Base-by-base conservation (phyloP, 2,797 vertebrate genomes). In the Agapornis canus region DNA sequence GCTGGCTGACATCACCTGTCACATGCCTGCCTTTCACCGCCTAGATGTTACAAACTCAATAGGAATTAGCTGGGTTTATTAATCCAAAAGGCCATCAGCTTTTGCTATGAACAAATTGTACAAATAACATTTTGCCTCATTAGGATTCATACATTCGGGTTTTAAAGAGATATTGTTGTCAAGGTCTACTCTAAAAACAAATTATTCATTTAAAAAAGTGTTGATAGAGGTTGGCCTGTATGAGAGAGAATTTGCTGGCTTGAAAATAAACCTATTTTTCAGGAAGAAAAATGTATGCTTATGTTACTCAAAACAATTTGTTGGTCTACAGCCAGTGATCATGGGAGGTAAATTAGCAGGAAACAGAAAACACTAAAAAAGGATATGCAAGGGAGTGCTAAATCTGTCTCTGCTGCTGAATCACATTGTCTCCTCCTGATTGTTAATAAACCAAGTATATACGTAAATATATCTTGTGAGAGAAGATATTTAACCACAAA, bases 341-440 rank as follows among this genome's bases (percentile, higher is more conserved):
- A 6, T 77, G 93, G 92, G 93, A 95, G 94, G 95, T 81, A 96
- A 94, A 95, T 92, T 84, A 95, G 73, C 66, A 96, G 84, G 82
- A 95, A 97, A 93, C 35, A 91, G 92, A 97, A 94, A 95, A 80
- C 54, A 86, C 82, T 88, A 85, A 93, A 94, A 87, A 91, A 90
- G 95, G 81, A 89, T 68, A 47, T 45, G 77, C 82, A 94, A 77
- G 86, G 61, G 94, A 89, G 49, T 78, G 57, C 86, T 94, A 95
- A 95, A 94, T 91, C 91, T 85, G 71, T 76, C 86, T 94, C 54
- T 66, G 68, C 82, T 86, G 61, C 82, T 93, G 79, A 88, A 82
- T 79, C 77, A 54, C 56, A 86, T 20, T 89, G 78, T 90, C 91
- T 94, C 66, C 66, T 91, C 63, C 77, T 64, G 60, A 47, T 57